Evolutionary conservation across 2,797 vertebrate genomes (phyloP), one percentile per base, ranked within the genome.

Genomic region (Dryobates pubescens): DNA sequence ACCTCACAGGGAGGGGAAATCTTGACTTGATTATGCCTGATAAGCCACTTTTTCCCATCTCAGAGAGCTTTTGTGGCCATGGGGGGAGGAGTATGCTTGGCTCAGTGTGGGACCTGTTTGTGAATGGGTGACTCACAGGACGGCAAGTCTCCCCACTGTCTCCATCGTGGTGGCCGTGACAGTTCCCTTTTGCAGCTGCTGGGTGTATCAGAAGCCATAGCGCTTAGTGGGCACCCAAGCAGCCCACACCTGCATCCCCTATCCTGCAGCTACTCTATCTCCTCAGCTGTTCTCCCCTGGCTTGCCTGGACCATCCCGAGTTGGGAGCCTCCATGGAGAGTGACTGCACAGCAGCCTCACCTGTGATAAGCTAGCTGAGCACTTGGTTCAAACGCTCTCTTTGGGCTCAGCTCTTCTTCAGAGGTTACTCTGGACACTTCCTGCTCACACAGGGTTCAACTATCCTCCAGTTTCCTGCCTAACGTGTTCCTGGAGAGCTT

Each of bases 21-120:
- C 61, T 93, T 96, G 93, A 93, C 84, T 88, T 78, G 77, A 70
- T 91, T 62, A 8, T 77, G 27, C 90, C 75, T 95, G 91, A 96
- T 96, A 96, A 95, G 90, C 90, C 90, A 96, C 61, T 93, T 95
- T 96, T 96, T 96, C 95, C 78, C 6, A 1, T 91, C 86, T 63
- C 65, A 80, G 82, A 63, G 71, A 96, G 62, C 86, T 53, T 54
- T 92, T 83, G 43, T 9, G 2, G 74, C 0, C 0, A 82, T 0
- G 2, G 68, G 84, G 89, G 86, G 72, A 65, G 94, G 88, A 90
- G 92, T 90, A 89, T 92, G 88, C 92, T 84, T 95, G 81, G 77
- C 91, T 3, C 18, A 75, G 57, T 49, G 38, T 20, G 7, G 64
- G 89, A 86, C 57, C 72, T 93, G 57, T 93, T 90, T 93, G 58